Evolutionary conservation across 2,797 vertebrate genomes (phyloP).

Genomic region (Meda fulgida): DNA sequence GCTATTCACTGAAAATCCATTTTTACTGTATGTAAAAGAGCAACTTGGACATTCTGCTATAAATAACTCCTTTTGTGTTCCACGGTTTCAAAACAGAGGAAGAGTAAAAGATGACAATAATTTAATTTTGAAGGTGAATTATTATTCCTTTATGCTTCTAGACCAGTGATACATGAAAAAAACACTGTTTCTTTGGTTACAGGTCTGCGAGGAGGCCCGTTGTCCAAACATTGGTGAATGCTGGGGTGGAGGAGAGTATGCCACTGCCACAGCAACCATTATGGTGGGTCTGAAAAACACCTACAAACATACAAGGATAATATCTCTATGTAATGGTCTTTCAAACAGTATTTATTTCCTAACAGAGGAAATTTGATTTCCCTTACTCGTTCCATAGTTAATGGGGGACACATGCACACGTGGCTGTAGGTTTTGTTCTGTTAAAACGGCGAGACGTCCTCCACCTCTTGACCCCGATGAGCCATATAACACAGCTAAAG

Average conservation of each 20-base stretch:
- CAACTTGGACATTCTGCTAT: not conserved
- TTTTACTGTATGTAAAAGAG: not conserved
- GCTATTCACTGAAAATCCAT: not conserved
- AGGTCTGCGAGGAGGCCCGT: constrained; percentile 98
- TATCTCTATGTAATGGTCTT: not conserved
- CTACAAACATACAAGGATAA: not conserved
- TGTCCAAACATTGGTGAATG: constrained; percentile 98
- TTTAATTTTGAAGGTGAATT: not conserved
- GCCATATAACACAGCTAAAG: constrained; percentile 90
- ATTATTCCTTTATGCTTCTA: not conserved
- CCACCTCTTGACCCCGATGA: constrained; percentile 87
- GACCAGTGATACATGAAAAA: not conserved
- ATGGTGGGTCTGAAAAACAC: constrained; percentile 80
- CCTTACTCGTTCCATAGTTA: constrained; percentile 75
- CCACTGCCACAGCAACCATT: constrained; percentile 95
- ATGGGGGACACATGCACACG: constrained; percentile 98
- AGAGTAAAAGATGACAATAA: not conserved
- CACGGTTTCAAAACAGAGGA: not conserved
- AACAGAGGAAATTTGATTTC: not conserved
- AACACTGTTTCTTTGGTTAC: not conserved
- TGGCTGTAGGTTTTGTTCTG: constrained; percentile 95
- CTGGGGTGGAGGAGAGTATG: constrained; percentile 94
- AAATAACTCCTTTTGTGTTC: not conserved
- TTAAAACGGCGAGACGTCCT: constrained; percentile 90
- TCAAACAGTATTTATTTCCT: not conserved